Base-by-base conservation (phyloP, 1,140 invertebrate genomes). In the Phthorimaea operculella region DNA sequence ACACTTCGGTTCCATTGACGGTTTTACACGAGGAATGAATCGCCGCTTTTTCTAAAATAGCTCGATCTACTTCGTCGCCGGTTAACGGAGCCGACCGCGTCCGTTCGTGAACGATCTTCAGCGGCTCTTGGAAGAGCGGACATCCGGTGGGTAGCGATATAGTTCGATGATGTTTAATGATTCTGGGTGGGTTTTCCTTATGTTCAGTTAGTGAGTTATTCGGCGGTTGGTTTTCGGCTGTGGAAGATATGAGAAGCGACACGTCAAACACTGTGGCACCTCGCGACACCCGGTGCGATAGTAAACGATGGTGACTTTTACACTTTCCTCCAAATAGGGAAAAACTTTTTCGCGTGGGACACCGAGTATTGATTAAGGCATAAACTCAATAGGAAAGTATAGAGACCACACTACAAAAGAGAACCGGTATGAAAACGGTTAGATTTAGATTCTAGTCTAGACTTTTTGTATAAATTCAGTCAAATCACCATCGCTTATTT, bases 61-160 rank as follows among this genome's bases (percentile, higher is more conserved):
- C 90, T 82, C 70, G 90, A 87, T 69, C 90, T 83, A 59, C 78
- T 81, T 65, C 84, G 71, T 83, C 88, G 7, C 80, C 82, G 51
- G 88, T 87, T 63, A 90, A 76, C 57, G 90, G 90, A 73, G 90
- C 88, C 69, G 90, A 91, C 72, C 89, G 78, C 59, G 90, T 91
- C 80, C 90, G 86, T 78, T 89, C 89, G 82, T 91, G 90, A 66
- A 71, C 77, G 21, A 83, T 75, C 54, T 62, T 73, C 51, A 73
- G 61, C 17, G 75, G 75, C 55, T 79, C 74, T 62, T 69, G 72
- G 63, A 72, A 79, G 12, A 71, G 50, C 15, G 70, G 63, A 48
- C 69, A 76, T 6, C 78, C 78, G 53, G 68, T 70, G 9, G 78
- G 80, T 17, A 83, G 59, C 1, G 79, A 83, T n/a, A 68, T 70